These are phyloP conservation scores for Andrena chrysosceles DNA, from an alignment of 2,888 invertebrate genomes.

Conservation along the genomic window DNA sequence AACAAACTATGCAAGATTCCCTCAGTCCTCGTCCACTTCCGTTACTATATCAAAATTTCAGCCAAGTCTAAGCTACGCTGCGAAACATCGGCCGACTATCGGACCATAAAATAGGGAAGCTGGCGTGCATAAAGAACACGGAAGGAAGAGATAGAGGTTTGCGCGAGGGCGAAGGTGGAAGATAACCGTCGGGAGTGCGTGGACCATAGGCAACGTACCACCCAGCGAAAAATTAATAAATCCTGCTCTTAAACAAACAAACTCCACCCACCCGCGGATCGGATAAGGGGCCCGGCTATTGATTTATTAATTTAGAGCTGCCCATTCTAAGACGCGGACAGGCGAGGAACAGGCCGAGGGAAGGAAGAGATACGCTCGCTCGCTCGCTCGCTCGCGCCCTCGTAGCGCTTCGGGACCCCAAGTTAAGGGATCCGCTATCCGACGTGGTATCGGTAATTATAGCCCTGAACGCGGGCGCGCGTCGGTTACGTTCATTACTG, in stretches of 20 bases:
- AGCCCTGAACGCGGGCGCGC: conserved; percentile 83
- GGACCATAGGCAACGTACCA: conserved; percentile 76
- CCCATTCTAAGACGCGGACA: conserved; percentile 81
- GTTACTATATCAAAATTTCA: not conserved
- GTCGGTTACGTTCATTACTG: conserved; percentile 84
- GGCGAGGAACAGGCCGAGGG: conserved; percentile 60
- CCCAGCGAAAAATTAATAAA: conserved; percentile 84
- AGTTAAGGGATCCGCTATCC: conserved; percentile 84
- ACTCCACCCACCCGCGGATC: conserved; percentile 84
- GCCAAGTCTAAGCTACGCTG: not conserved
- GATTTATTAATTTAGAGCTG: conserved; percentile 85
- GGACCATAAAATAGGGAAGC: conserved; percentile 57
- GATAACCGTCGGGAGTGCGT: conserved; percentile 56
- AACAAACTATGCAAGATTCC: too few relatives aligned
- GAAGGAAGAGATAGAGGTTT: conserved; percentile 62
- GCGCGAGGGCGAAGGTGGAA: conserved; percentile 58
- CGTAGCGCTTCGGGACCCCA: conserved; percentile 77
- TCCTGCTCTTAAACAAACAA: conserved; percentile 84
- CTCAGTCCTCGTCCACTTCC: too few relatives aligned
- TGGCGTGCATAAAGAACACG: conserved; percentile 66
- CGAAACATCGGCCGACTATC: conserved; percentile 31
- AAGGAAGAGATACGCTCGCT: conserved; percentile 70
- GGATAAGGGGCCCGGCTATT: conserved; percentile 82
- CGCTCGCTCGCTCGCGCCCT: conserved; percentile 64
- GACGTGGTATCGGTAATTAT: conserved; percentile 84